phyloP scores from a whole-genome alignment of 35 echinoderm and acorn worm genomes.

The Patiria miniata region DNA sequence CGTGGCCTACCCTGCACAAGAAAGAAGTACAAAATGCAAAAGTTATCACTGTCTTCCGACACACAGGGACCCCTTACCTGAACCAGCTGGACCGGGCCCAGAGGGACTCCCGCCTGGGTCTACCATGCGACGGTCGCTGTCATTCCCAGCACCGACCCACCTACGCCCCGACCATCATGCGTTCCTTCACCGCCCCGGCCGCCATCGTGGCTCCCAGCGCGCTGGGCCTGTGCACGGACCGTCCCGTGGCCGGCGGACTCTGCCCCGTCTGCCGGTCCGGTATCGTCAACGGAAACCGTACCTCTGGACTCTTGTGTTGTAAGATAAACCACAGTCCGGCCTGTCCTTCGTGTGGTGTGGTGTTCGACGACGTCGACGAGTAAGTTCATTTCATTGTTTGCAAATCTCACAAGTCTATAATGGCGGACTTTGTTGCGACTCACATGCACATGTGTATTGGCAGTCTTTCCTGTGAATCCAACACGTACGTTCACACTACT shows the following conservation, averaged over 20 bases:
- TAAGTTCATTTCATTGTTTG: neutral
- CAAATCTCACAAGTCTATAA: too few relatives aligned
- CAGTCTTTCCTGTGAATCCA: too few relatives aligned
- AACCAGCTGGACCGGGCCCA: neutral
- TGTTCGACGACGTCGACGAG: slow-evolving; percentile 4
- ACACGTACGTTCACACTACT: too few relatives aligned
- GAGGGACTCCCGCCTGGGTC: neutral
- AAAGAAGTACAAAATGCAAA: too few relatives aligned
- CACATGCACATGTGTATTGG: too few relatives aligned
- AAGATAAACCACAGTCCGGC: neutral
- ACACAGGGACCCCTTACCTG: slow-evolving; percentile 13
- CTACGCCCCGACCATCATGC: slow-evolving; percentile 21
- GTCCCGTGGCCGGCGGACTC: neutral
- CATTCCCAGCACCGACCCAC: neutral
- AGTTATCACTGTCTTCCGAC: too few relatives aligned
- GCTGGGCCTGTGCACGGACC: slow-evolving; percentile 6
- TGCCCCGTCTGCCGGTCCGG: slow-evolving; percentile 19
- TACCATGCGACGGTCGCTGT: neutral
- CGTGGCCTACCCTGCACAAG: too few relatives aligned
- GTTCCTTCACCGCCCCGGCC: neutral
- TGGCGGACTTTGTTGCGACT: too few relatives aligned
- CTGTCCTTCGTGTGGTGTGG: slow-evolving; percentile 4
- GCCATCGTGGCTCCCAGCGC: slow-evolving; percentile 2
- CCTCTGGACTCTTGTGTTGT: slow-evolving; percentile 10
- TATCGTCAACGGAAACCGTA: neutral